Percentiles rank a stretch among this genome's conserved stretches.
Evolutionary conservation across 1,140 invertebrate genomes (phyloP).

Genomic region (Neodiprion lecontei): DNA sequence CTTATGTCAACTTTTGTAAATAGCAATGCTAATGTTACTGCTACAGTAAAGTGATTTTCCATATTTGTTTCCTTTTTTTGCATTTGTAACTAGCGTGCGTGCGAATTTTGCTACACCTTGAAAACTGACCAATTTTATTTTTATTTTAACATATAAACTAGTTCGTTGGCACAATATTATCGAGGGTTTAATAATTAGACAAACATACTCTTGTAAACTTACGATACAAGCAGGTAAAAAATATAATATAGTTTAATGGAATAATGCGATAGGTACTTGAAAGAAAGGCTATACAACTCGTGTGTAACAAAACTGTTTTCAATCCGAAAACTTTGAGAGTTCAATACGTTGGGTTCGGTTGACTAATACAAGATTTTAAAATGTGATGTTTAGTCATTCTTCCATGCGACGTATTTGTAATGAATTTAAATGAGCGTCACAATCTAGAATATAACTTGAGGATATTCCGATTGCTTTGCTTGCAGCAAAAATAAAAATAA

Average conservation of each 20-base stretch:
- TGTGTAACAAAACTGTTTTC: neutral
- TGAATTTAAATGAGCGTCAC: too few relatives aligned
- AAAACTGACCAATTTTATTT: neutral
- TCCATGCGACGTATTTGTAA: too few relatives aligned
- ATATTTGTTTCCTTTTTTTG: too few relatives aligned
- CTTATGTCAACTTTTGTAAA: constrained; percentile 25
- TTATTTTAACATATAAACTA: neutral
- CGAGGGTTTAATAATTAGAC: neutral
- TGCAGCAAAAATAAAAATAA: neutral
- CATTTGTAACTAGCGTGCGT: too few relatives aligned
- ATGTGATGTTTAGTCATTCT: too few relatives aligned
- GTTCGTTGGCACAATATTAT: constrained; percentile 11
- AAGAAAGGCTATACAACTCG: neutral
- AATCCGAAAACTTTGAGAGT: neutral
- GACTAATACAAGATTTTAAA: too few relatives aligned
- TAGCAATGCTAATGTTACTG: constrained; percentile 20
- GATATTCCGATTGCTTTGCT: too few relatives aligned
- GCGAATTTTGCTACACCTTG: too few relatives aligned
- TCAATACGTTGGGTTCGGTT: neutral
- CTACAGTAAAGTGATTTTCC: neutral
- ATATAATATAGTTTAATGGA: neutral
- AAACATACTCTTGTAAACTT: neutral
- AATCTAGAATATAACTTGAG: too few relatives aligned
- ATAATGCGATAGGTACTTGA: neutral
- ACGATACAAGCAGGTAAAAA: neutral